Percentiles rank a stretch among this genome's conserved stretches.
phyloP scores from a whole-genome alignment of 1,140 invertebrate species.

The Ptiloglossa arizonensis region DNA sequence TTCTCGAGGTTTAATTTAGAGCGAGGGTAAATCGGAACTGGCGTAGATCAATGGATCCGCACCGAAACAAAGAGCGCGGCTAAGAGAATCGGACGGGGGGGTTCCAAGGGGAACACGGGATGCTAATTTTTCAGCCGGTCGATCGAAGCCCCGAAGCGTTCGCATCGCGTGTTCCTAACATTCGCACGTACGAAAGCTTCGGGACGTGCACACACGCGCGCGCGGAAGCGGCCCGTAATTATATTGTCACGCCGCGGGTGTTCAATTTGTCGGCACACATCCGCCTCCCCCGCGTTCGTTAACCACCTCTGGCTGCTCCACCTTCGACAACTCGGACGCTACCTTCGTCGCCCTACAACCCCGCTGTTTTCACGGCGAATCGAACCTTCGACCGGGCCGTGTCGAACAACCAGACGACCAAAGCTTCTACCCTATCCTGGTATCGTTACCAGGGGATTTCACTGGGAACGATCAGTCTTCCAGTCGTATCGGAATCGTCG shows the following conservation, averaged over 20 bases:
- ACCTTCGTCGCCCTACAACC: conserved; percentile 37
- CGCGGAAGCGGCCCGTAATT: conserved; percentile 58
- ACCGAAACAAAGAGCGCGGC: background rate
- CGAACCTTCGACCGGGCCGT: background rate
- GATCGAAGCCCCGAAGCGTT: conserved; percentile 33
- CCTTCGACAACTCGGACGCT: conserved; percentile 10
- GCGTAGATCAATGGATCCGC: background rate
- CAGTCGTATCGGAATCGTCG: no score
- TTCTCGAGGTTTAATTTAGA: no score
- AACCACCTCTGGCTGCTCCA: conserved; percentile 23
- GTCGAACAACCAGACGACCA: no score
- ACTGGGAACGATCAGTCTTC: no score
- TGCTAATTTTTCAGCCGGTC: conserved; percentile 32
- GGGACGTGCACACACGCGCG: conserved; percentile 21
- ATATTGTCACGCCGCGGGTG: conserved; percentile 68
- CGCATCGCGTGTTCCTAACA: conserved; percentile 49
- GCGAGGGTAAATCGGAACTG: background rate
- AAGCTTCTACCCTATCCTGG: no score
- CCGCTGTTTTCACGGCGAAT: conserved; percentile 47
- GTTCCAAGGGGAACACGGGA: background rate
- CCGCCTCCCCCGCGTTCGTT: conserved; percentile 52
- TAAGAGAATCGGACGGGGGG: background rate
- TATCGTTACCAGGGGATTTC: no score
- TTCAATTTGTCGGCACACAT: conserved; percentile 64
- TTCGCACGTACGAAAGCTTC: conserved; percentile 18